Evolutionary conservation across 1,140 invertebrate species (phyloP), one percentile per base, ranked within the genome.

Genomic region (Lepidotrigona ventralis): DNA sequence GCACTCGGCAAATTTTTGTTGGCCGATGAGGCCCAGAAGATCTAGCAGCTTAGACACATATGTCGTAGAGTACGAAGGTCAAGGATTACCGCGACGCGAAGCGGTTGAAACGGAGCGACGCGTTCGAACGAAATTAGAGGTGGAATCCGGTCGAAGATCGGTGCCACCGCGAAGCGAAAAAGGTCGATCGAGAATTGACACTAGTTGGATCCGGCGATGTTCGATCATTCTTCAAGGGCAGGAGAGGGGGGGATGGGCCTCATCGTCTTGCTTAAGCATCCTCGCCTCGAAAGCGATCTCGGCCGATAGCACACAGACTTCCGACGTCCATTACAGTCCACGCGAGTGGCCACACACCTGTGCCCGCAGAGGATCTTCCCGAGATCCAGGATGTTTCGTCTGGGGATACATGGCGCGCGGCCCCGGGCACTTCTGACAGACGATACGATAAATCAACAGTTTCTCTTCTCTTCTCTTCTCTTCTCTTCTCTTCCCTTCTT

Each of bases 361-460:
- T 70, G 81, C 51, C 74, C 81, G 81, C 46, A 23, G 56, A 71
- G 64, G 68, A 83, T 83, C 64, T 78, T 83, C 81, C 75, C 74
- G 53, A 23, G 81, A 83, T 83, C 72, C 63, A 58, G 72, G 53
- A 81, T 64, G 80, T 81, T 75, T 81, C 80, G 80, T 81, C 83
- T 81, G 23, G 60, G 53, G 85, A 84, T 84, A 71, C 33, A 69
- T 75, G 73, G 66, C 60, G 79, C 33, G 71, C 68, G 46, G 74
- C 86, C 86, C 51, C 68, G 86, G 83, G 77, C 79, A 9, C 39
- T 79, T 85, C 86, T 79, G 86, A 88, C 78, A 79, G 69, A 79
- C 78, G 80, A 86, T 75, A 85, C 90, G 82, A 90, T 90, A 90
- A 90, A 91, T 91, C 89, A 89, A 90, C 85, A 85, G 83, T 81